These are phyloP conservation scores for Adelosebastes latens DNA, from an alignment of 2,797 vertebrate species.

Conservation along the genomic window DNA sequence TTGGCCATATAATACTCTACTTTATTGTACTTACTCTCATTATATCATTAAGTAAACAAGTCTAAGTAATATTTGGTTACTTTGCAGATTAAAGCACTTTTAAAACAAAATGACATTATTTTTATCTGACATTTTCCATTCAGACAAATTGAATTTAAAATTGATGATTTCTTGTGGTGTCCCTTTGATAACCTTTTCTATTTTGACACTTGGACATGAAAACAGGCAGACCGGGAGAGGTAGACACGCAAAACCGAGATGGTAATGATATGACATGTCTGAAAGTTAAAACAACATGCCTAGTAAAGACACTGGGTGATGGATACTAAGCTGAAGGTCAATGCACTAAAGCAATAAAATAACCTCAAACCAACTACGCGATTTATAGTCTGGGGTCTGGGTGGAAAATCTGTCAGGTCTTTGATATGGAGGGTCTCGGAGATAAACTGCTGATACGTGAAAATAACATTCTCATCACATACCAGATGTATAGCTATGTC, in stretches of 20 bases:
- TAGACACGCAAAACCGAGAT: constrained; percentile 36
- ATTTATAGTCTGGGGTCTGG: constrained; percentile 32
- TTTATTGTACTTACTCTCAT: constrained; percentile 6
- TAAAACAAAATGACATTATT: constrained; percentile 5
- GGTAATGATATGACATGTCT: constrained; percentile 40
- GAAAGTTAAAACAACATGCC: constrained; percentile 64
- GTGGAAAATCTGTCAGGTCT: constrained; percentile 4
- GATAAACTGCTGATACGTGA: constrained; percentile 11
- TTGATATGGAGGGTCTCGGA: constrained; percentile 4
- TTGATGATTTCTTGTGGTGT: constrained; percentile 3
- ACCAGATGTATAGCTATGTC: neutral
- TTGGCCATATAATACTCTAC: constrained; percentile 10
- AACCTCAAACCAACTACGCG: constrained; percentile 38
- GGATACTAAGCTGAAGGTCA: constrained; percentile 55
- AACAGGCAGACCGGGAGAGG: constrained; percentile 24
- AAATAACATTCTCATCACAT: constrained; percentile 2
- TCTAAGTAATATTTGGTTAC: constrained; percentile 27
- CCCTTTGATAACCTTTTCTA: constrained; percentile 29
- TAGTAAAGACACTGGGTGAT: constrained; percentile 35
- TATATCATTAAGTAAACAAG: constrained; percentile 22
- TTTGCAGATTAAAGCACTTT: constrained; percentile 22
- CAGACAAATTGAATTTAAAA: constrained; percentile 31
- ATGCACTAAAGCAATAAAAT: constrained; percentile 48
- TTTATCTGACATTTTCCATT: constrained; percentile 31
- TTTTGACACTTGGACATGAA: constrained; percentile 41